Conservation (phyloP, 2,888 invertebrate genomes). For the Oscheius sp. region DNA sequence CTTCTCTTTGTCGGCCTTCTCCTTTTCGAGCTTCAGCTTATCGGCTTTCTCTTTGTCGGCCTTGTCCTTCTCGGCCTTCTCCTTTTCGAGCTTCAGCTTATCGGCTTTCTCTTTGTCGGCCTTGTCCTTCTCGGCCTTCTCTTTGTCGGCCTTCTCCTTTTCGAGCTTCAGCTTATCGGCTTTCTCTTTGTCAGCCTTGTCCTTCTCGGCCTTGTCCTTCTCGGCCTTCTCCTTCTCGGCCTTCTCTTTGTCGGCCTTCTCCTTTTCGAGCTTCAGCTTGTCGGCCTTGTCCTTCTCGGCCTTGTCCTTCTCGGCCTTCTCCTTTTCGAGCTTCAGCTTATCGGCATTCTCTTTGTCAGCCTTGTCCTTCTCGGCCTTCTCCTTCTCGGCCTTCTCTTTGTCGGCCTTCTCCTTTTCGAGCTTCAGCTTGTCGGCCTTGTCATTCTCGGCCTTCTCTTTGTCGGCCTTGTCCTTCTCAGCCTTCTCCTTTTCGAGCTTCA, state of each 20-base stretch:
- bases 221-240: conserved; percentile 37
- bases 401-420: conserved; percentile 36
- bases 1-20: conserved; percentile 17
- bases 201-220: conserved; percentile 16
- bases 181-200: conserved; percentile 15
- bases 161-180: conserved; percentile 5
- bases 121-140: conserved; percentile 30
- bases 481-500: conserved; percentile 34
- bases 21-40: conserved; percentile 20
- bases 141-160: conserved; percentile 7
- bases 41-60: conserved; percentile 20
- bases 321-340: conserved; percentile 32
- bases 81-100: conserved; percentile 11
- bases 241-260: conserved; percentile 27
- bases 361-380: conserved; percentile 41
- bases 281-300: conserved; percentile 29
- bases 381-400: conserved; percentile 31
- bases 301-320: conserved; percentile 38
- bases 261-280: conserved; percentile 20
- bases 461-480: conserved; percentile 20
- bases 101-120: neutral
- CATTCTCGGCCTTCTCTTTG: conserved; percentile 34
- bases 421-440: conserved; percentile 34
- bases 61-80: conserved; percentile 21
- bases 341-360: conserved; percentile 36